These are phyloP conservation scores for Psilopsiagon aurifrons DNA, from an alignment of 2,113 vertebrate species.

Conservation along the genomic window DNA sequence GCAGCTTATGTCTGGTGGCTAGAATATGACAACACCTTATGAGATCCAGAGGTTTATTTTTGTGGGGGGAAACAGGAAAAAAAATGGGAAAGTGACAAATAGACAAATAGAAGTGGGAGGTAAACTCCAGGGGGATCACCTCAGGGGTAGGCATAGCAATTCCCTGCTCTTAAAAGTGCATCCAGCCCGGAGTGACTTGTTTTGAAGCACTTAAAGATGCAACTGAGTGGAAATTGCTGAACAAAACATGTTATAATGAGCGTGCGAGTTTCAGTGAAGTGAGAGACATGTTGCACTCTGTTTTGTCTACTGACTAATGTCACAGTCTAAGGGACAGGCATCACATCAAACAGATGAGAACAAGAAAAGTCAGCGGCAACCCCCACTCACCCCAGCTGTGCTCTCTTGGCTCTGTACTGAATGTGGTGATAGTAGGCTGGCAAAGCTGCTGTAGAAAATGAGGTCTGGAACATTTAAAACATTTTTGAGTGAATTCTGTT, in stretches of 20 bases:
- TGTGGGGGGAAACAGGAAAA: background rate
- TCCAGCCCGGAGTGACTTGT: background rate
- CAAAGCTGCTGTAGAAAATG: conserved; percentile 42
- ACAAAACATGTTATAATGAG: background rate
- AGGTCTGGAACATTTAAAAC: conserved; percentile 44
- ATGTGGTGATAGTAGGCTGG: conserved; percentile 10
- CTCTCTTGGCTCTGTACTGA: conserved; percentile 17
- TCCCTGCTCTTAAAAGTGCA: background rate
- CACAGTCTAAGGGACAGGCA: background rate
- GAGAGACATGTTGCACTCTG: background rate
- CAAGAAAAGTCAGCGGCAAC: background rate
- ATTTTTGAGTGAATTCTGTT: conserved; percentile 57
- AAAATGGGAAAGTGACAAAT: background rate
- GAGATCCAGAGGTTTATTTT: background rate
- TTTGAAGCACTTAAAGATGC: background rate
- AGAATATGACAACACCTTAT: background rate
- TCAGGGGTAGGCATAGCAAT: background rate
- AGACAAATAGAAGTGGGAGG: background rate
- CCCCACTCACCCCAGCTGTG: conserved; percentile 49
- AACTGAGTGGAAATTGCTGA: background rate
- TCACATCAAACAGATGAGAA: conserved; percentile 8
- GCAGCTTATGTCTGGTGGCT: background rate
- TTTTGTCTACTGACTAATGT: background rate
- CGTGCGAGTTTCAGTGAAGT: background rate
- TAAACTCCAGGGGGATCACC: background rate